Evolutionary conservation across 2,797 vertebrate genomes (phyloP).

Genomic region (Dicrostonyx torquatus): DNA sequence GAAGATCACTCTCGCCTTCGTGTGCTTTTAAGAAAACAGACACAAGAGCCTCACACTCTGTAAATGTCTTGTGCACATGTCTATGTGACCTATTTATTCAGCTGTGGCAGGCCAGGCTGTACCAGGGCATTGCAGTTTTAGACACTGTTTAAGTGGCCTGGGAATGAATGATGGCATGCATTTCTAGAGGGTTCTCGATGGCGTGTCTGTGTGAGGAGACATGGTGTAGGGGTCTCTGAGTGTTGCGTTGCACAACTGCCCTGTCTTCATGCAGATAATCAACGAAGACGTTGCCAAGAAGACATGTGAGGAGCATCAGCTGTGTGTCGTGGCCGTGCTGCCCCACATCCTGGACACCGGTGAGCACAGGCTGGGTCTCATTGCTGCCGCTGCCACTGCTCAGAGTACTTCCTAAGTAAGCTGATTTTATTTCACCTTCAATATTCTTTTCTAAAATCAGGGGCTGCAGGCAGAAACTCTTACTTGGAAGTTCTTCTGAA

Average conservation of each 20-base stretch:
- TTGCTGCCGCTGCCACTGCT: neutral
- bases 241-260: neutral
- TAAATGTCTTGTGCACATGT: accelerated
- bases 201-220: neutral
- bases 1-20: neutral
- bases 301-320: constrained; percentile 94
- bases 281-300: constrained; percentile 91
- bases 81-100: neutral
- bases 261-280: constrained; percentile 87
- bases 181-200: accelerated
- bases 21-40: neutral
- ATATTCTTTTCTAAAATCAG: constrained; percentile 83
- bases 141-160: neutral
- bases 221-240: neutral
- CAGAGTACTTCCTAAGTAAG: accelerated
- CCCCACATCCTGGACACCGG: constrained; percentile 98
- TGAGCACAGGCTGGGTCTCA: constrained; percentile 65
- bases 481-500: constrained; percentile 95
- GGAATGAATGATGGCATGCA: accelerated
- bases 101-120: neutral
- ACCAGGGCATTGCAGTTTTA: neutral
- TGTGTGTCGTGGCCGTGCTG: constrained; percentile 94
- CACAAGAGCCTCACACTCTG: neutral
- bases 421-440: neutral
- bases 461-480: constrained; percentile 93